These are phyloP conservation scores for Podocnemis expansa DNA, from an alignment of 2,113 vertebrate genomes.

Conservation along the genomic window DNA sequence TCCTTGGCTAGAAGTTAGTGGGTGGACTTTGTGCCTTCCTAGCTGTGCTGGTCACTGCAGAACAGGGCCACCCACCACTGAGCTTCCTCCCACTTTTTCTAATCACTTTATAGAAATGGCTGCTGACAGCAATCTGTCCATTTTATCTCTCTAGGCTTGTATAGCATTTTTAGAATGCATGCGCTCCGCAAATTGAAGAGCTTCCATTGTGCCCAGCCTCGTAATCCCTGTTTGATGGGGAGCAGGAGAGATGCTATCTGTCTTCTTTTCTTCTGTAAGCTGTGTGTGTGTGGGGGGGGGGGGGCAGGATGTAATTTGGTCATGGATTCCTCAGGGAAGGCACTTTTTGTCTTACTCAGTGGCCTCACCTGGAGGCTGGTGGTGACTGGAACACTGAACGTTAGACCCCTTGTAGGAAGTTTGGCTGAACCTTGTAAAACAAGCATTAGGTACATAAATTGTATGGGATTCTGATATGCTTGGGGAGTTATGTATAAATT, in stretches of 20 bases:
- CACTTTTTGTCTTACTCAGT: accelerated
- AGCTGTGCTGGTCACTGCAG: neutral
- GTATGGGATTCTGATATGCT: neutral
- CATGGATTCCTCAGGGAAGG: neutral
- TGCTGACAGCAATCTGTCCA: neutral
- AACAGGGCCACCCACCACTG: neutral
- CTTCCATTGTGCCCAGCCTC: neutral
- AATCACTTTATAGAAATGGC: neutral
- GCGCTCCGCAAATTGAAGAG: neutral
- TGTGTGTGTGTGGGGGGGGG: too few species aligned
- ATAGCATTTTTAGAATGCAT: neutral
- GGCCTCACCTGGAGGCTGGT: neutral
- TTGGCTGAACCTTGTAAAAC: neutral
- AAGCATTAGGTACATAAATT: neutral
- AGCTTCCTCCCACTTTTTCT: neutral
- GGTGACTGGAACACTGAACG: neutral
- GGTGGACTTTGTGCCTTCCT: neutral
- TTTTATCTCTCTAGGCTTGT: accelerated
- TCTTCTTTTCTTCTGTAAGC: neutral
- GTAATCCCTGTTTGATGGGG: neutral
- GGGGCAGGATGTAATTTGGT: neutral
- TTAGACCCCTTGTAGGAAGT: neutral
- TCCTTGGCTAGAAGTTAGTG: neutral
- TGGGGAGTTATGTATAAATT: neutral
- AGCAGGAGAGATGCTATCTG: neutral